Base-by-base conservation (phyloP, 2,797 vertebrate genomes). In the Manis javanica region DNA sequence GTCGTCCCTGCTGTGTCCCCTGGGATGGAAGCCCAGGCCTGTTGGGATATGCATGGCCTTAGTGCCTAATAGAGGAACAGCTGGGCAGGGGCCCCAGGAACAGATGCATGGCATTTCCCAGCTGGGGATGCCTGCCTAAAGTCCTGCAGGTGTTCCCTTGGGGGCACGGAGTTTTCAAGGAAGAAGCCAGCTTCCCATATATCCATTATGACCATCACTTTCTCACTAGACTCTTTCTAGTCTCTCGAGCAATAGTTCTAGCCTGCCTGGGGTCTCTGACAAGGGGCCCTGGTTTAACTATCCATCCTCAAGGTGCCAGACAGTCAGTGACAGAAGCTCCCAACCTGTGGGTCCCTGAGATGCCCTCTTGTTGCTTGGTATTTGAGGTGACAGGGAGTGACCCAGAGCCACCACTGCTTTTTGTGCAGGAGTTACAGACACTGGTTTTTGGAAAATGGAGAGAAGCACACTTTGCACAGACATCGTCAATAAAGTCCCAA, bases 381-480 rank as follows among this genome's bases (percentile, higher is more conserved):
- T 15, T 97, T 0, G 3, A 96, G 97, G 92, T 90, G 78, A 97
- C 96, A 92, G 93, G 96, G 95, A 98, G 94, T 19, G 95, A 97
- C 97, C 92, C 84, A 94, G 10, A 85, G 97, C 98, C 24, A 51
- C 87, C 97, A 97, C 96, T 90, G 96, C 97, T 98, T 98, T 98
- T 96, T 89, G 12, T 88, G 95, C 97, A 95, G 97, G 97, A 98
- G 98, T 98, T 98, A 96, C 96, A 98, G 98, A 99, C 99, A 99
- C 99, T 99, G 99, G 98, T 98, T 98, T 98, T 98, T 98, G 95
- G 97, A 97, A 98, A 98, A 98, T 87, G 97, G 98, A 98, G 98
- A 98, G 98, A 98, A 98, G 98, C 98, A 88, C 98, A 98, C 98
- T 99, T 99, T 99, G 99, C 99, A 99, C 99, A 99, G 98, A 98